These are phyloP conservation scores for Indicator maculatus DNA, from an alignment of 2,113 vertebrate species.

Conservation along the genomic window DNA sequence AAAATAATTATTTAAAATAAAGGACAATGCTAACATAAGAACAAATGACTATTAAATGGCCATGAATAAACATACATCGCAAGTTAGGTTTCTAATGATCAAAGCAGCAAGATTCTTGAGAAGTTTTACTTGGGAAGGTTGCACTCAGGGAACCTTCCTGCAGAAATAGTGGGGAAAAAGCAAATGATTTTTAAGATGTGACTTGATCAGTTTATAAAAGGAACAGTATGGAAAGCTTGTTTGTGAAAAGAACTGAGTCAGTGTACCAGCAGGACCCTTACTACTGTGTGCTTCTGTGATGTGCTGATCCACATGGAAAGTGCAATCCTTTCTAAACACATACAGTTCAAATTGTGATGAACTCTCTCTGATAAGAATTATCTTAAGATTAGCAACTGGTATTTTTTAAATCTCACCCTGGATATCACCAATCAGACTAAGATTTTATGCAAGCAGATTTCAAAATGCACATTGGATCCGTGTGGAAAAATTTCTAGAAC, in stretches of 20 bases:
- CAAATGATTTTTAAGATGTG: not conserved
- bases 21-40: not conserved
- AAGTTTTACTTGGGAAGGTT: not conserved
- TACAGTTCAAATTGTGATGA: not conserved
- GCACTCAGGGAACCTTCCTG: not conserved
- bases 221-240: not conserved
- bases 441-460: not conserved
- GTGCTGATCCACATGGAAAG: not conserved
- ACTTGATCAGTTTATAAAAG: not conserved
- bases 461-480: not conserved
- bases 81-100: not conserved
- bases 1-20: constrained; percentile 4
- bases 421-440: not conserved
- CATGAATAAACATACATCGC: not conserved
- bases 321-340: not conserved
- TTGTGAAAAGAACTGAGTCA: not conserved
- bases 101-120: not conserved
- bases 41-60: not conserved
- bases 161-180: not conserved
- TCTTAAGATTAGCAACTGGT: not conserved
- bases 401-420: not conserved
- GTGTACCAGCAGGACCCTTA: not conserved
- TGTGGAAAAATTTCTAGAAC: not conserved
- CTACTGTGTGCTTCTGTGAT: not conserved
- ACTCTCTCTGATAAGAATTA: not conserved